Base-by-base conservation (phyloP, 53 echinoderm and acorn worm species). In the Henricia sp. region DNA sequence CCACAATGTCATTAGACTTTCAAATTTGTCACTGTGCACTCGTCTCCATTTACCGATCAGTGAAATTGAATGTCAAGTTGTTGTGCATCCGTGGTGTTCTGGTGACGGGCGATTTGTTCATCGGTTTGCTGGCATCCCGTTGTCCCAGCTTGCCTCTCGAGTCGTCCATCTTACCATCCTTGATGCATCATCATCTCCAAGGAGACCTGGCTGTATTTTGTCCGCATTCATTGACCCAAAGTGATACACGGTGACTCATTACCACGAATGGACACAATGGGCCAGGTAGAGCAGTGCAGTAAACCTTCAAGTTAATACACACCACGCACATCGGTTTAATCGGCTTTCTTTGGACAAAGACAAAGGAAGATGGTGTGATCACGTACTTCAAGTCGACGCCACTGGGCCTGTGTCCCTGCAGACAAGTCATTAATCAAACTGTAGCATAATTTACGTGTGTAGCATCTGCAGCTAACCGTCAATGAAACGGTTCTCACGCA, bases 401-500 rank as follows among this genome's bases (percentile, higher is more conserved):
- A 43, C 32, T 80, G 68, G 1, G 21, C 23, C 26, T 37, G 24
- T 40, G 2, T 19, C 25, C 19, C 80, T 36, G 50, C 27, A 62
- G 46, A 43, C 46, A 25, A n/a, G 4, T 63, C 46, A 80, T 80
- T 80, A 80, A 80, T 80, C 64, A 80, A 62, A 43, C 60, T 13
- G 46, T 4, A 39, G 42, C 44, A 32, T 29, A 34, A 41, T 24
- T 16, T 16, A 9, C 48, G 48, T 48, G 48, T 11, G 9, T 48
- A n/a, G n/a, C n/a, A n/a, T n/a, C n/a, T n/a, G n/a, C n/a, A n/a
- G n/a, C n/a, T n/a, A n/a, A n/a, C n/a, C 46, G 34, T 80, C 80
- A 64, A 43, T 80, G 57, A 41, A 30, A 36, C 50, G 50, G 33
- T 80, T 64, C 80, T 80, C 80, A 42, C 9, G 77, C 77, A 80